These are phyloP conservation scores for Seriola quinqueradiata DNA, from an alignment of 2,113 vertebrate genomes.

Conservation along the genomic window DNA sequence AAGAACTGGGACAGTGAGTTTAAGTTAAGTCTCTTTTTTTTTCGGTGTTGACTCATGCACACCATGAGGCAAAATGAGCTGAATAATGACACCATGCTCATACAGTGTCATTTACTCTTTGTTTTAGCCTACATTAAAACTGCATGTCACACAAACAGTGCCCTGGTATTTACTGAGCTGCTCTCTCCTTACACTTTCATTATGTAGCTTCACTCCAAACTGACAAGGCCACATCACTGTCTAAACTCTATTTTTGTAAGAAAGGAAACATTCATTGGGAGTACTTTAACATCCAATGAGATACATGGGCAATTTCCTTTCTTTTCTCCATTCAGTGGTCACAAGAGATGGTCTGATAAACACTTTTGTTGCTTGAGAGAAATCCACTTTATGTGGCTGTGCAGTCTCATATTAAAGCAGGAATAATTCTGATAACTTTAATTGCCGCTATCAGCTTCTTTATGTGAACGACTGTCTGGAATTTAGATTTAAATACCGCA, in stretches of 20 bases:
- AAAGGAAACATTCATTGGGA: background rate
- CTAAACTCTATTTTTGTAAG: background rate
- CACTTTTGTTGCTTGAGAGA: background rate
- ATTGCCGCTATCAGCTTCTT: too few species aligned
- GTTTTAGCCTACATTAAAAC: background rate
- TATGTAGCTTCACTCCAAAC: too few species aligned
- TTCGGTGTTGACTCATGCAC: conserved; percentile 35
- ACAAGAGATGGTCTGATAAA: background rate
- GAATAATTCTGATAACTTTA: background rate
- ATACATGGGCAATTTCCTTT: background rate
- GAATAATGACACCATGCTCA: conserved; percentile 11
- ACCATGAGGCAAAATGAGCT: conserved; percentile 10
- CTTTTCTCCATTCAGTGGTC: background rate
- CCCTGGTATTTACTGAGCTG: background rate
- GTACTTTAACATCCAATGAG: background rate
- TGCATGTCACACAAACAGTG: background rate
- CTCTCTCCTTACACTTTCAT: background rate
- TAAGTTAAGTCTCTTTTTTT: conserved; percentile 41
- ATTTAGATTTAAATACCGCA: too few species aligned
- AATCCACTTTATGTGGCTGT: background rate
- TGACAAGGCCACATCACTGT: background rate
- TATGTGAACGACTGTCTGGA: too few species aligned
- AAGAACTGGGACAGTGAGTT: conserved; percentile 42
- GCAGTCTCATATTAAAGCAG: background rate
- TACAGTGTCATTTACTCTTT: background rate